Evolutionary conservation across 2,888 invertebrate species (phyloP), one percentile per base, ranked within the genome.

Genomic region (Pteria penguin): DNA sequence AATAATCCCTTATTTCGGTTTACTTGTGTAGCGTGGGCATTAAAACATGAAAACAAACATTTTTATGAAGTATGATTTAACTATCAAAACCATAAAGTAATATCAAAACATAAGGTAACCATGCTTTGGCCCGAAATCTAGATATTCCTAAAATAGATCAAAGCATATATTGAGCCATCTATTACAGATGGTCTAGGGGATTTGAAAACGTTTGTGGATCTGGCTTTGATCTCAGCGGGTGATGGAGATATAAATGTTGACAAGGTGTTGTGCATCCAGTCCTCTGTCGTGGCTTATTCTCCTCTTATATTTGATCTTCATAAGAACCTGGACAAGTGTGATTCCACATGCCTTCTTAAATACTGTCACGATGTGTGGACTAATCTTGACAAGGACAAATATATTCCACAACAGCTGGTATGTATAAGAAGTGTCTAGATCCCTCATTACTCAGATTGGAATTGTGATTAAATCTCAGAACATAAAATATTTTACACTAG

Each of bases 141-240:
- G n/a, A n/a, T n/a, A n/a, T n/a, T n/a, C n/a, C n/a, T n/a, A n/a
- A n/a, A n/a, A n/a, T n/a, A n/a, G n/a, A n/a, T n/a, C n/a, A n/a
- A n/a, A n/a, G n/a, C n/a, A n/a, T n/a, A n/a, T n/a, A n/a, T n/a
- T n/a, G n/a, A n/a, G n/a, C n/a, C n/a, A n/a, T n/a, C n/a, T n/a
- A 11, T 36, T 36, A 14, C 45, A 36, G 45, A 36, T 36, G 45
- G 45, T 11, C 14, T 36, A 14, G 45, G 79, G 70, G 81, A 81
- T 63, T 68, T 81, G 73, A 81, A 79, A 22, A 78, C 79, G 58
- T 81, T 88, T 76, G 88, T 88, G 27, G 88, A 88, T 73, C 79
- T 88, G 52, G 88, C 88, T 1, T 82, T 80, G 78, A 87, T 86
- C 22, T 80, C 84, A 3, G 86, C 88, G 14, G 88, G 88, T 2